Evolutionary conservation across 2,113 vertebrate species (phyloP).

Genomic region (Paraplagusia blochii): DNA sequence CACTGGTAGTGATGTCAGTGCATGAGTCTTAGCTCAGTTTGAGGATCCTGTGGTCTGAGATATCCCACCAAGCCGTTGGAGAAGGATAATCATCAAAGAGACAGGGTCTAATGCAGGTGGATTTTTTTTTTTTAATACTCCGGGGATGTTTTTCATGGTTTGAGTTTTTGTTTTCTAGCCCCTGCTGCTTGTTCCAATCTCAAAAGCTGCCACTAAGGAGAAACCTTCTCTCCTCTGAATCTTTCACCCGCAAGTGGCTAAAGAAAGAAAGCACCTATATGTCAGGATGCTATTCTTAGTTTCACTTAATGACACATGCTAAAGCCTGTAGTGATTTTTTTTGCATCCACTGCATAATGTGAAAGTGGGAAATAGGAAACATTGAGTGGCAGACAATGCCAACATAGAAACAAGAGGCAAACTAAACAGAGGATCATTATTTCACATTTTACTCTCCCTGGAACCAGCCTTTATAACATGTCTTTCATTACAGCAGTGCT

Average conservation of each 20-base stretch:
- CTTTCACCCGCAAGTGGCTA: slow-evolving; percentile 6
- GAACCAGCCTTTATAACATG: background rate
- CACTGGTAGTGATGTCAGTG: slow-evolving; percentile 15
- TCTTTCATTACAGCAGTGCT: background rate
- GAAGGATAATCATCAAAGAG: slow-evolving; percentile 21
- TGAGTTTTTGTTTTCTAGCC: slow-evolving; percentile 24
- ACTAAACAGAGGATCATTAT: background rate
- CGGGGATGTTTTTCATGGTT: slow-evolving; percentile 11
- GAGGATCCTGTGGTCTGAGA: slow-evolving; percentile 5
- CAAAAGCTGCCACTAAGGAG: slow-evolving; percentile 16
- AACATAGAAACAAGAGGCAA: background rate
- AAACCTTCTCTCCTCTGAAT: slow-evolving; percentile 10
- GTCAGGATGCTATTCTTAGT: slow-evolving; percentile 8
- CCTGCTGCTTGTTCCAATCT: slow-evolving; percentile 12
- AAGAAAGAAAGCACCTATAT: slow-evolving; percentile 12
- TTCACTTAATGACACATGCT: slow-evolving; percentile 3
- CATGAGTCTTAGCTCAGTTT: slow-evolving; percentile 22
- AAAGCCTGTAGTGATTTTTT: slow-evolving; percentile 3
- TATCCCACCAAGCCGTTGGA: slow-evolving; percentile 11
- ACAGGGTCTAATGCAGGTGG: slow-evolving; percentile 13
- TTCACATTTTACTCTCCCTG: background rate
- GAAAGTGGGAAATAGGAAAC: background rate
- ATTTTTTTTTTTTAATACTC: background rate
- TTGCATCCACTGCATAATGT: background rate
- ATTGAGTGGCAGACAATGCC: background rate